These are phyloP conservation scores for Phyllostomus discolor DNA, from an alignment of 2,113 vertebrate species.

Conservation along the genomic window DNA sequence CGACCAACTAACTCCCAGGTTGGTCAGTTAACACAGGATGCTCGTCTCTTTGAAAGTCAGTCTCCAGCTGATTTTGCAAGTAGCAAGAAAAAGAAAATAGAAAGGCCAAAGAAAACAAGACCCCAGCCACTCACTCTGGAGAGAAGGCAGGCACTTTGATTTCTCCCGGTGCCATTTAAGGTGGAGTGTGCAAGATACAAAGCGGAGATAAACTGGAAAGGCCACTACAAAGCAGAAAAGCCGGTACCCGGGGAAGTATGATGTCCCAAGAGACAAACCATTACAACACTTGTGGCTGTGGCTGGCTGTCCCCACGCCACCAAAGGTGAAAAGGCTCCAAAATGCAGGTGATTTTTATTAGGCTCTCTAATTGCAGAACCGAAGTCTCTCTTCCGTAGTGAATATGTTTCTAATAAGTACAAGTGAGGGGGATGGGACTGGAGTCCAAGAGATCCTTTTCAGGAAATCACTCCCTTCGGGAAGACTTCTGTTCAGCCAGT, in stretches of 20 bases:
- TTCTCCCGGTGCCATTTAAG: background rate
- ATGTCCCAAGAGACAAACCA: background rate
- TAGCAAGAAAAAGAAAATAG: background rate
- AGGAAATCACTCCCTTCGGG: background rate
- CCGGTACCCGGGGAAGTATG: background rate
- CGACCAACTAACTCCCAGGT: background rate
- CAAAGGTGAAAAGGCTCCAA: background rate
- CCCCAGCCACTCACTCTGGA: background rate
- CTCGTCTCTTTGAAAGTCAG: background rate
- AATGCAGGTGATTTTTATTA: background rate
- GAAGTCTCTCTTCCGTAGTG: background rate
- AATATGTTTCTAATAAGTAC: background rate
- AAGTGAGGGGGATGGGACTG: background rate
- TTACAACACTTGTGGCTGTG: background rate
- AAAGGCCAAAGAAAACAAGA: background rate
- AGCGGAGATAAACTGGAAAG: background rate
- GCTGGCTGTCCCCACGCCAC: background rate
- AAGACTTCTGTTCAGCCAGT: background rate
- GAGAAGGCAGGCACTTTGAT: background rate
- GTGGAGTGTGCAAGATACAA: background rate
- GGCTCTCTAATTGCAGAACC: background rate
- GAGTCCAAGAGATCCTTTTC: background rate
- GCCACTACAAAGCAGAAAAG: background rate
- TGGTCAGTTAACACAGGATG: rapidly evolving
- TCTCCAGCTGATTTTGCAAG: background rate